These are phyloP conservation scores for Reticulitermes lucifugus DNA, from an alignment of 2,888 invertebrate species.

Conservation along the genomic window DNA sequence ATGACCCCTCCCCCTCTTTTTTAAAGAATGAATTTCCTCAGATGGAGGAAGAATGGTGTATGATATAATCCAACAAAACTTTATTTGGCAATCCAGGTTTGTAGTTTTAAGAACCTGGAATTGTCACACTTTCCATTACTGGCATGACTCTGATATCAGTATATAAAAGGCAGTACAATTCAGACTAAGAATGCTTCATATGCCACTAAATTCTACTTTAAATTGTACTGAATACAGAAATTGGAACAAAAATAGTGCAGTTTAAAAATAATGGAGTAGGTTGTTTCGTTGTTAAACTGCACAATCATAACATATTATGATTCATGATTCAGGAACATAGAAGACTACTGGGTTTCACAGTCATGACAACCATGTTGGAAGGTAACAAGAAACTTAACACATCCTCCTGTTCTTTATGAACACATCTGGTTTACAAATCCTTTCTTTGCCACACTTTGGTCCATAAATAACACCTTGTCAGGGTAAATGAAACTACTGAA, in stretches of 20 bases:
- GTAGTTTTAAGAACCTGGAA: background rate
- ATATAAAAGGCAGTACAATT: background rate
- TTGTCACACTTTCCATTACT: background rate
- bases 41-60: background rate
- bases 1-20: background rate
- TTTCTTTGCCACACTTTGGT: background rate
- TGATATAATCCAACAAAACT: background rate
- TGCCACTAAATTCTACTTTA: background rate
- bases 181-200: background rate
- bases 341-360: background rate
- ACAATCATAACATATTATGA: background rate
- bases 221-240: background rate
- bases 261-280: background rate
- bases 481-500: too few species aligned
- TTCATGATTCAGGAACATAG: background rate
- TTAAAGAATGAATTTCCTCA: background rate
- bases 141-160: background rate
- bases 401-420: background rate
- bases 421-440: background rate
- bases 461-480: background rate
- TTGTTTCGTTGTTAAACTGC: slow-evolving; percentile 1
- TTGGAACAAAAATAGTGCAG: background rate
- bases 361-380: background rate
- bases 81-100: background rate
- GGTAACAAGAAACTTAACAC: background rate